A percentile compares a stretch with the other conserved stretches of the same genome.
Conservation (phyloP, 1,140 invertebrate genomes). For the Macrostomum lignano region DNA sequence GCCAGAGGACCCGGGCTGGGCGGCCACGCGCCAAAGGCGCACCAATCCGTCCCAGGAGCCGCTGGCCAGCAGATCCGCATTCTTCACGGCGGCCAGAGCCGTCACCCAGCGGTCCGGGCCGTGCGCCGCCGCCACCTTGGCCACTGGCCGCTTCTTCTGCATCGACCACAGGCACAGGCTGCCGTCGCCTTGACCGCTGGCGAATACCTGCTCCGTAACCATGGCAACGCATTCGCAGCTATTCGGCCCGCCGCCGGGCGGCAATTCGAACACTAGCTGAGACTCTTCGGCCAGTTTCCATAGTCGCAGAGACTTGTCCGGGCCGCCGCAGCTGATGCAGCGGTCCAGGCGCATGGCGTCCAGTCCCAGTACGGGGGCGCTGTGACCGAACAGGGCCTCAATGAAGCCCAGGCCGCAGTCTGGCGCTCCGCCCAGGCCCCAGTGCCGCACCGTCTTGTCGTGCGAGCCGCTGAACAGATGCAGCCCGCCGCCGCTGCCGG, state of each 20-base stretch:
- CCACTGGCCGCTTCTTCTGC: conserved; percentile 58
- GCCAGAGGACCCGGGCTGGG: conserved; percentile 14
- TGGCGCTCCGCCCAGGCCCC: conserved; percentile 53
- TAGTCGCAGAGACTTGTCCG: conserved; percentile 50
- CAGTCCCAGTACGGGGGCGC: conserved; percentile 34
- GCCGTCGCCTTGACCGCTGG: conserved; percentile 41
- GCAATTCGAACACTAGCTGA: conserved; percentile 72
- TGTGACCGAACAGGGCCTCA: background rate
- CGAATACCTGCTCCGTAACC: conserved; percentile 64
- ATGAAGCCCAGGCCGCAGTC: conserved; percentile 4
- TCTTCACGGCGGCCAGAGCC: conserved; percentile 43
- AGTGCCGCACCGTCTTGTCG: conserved; percentile 55
- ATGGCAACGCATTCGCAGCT: conserved; percentile 60
- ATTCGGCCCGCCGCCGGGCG: conserved; percentile 33
- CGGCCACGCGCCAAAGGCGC: conserved; percentile 60
- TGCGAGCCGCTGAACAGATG: conserved; percentile 49
- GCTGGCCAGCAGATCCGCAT: conserved; percentile 65
- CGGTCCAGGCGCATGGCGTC: conserved; percentile 48
- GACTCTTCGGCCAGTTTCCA: conserved; percentile 91
- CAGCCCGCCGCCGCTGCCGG: background rate
- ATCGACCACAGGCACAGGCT: conserved; percentile 50
- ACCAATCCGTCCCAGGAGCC: conserved; percentile 45
- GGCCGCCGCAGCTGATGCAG: conserved; percentile 56
- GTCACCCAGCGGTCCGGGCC: conserved; percentile 52
- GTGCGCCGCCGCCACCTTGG: conserved; percentile 43